A percentile compares a stretch with the other conserved stretches of the same genome.
Evolutionary conservation across 2,797 vertebrate genomes (phyloP).

Genomic region (Oceanodroma leucorhoa): DNA sequence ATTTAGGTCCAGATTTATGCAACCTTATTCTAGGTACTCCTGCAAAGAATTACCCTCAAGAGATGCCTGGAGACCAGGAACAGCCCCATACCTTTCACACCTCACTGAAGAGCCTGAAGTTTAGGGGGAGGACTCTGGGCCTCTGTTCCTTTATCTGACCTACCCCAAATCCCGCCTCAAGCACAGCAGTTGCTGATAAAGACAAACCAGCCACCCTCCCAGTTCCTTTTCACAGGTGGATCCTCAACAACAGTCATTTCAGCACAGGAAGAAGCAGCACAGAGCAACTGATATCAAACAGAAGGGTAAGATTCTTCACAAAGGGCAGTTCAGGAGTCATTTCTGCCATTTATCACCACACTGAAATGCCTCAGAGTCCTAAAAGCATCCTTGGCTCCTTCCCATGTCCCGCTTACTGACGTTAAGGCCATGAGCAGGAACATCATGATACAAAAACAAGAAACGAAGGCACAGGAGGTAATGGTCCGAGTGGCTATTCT

Average conservation of each 20-base stretch:
- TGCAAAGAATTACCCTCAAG: background rate
- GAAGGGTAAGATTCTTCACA: background rate
- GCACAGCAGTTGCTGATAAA: accelerated
- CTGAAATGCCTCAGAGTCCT: background rate
- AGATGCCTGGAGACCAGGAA: background rate
- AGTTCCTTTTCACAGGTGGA: background rate
- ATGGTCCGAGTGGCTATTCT: background rate
- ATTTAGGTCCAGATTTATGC: background rate
- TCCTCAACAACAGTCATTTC: background rate
- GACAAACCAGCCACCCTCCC: background rate
- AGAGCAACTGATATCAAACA: background rate
- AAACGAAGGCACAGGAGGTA: background rate
- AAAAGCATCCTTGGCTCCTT: background rate
- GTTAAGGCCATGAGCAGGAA: background rate
- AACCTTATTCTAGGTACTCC: background rate
- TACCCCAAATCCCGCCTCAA: background rate
- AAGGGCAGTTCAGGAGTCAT: background rate
- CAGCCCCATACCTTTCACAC: background rate
- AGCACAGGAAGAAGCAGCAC: background rate
- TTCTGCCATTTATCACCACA: background rate
- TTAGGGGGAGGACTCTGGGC: background rate
- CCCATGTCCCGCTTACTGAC: background rate
- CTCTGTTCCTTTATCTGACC: background rate
- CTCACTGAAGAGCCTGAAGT: background rate
- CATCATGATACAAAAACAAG: background rate